These are phyloP conservation scores for Xenopus borealis DNA, from an alignment of 2,113 vertebrate genomes.

Conservation along the genomic window DNA sequence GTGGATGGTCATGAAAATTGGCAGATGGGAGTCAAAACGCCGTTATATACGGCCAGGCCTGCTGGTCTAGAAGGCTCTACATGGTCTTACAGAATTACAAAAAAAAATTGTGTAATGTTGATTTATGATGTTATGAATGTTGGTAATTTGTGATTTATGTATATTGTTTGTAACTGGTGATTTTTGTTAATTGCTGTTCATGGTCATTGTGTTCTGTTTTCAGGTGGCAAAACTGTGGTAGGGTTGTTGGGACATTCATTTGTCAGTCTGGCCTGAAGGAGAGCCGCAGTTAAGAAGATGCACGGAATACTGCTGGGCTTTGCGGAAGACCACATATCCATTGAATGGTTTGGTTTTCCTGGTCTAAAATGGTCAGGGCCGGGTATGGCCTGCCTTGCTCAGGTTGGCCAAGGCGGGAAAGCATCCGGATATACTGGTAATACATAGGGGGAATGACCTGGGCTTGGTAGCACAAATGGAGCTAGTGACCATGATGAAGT, in stretches of 20 bases:
- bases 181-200: no score
- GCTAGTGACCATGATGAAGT: not conserved
- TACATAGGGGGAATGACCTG: not conserved
- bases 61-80: no score
- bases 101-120: fast-evolving
- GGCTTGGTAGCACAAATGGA: not conserved
- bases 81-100: no score
- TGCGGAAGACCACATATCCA: not conserved
- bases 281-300: not conserved
- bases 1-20: no score
- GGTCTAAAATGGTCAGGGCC: not conserved
- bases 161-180: no score
- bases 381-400: no score
- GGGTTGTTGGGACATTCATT: not conserved
- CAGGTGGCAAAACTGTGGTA: no score
- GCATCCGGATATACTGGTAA: not conserved
- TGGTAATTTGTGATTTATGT: no score
- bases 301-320: not conserved
- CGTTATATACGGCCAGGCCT: no score
- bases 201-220: no score
- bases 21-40: no score
- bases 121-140: no score
- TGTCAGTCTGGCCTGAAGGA: not conserved
- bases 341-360: not conserved
- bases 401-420: not conserved